A percentile compares a stretch with the other conserved stretches of the same genome.
phyloP scores from a whole-genome alignment of 2,797 vertebrate species.

The Micropoecilia bifurca region DNA sequence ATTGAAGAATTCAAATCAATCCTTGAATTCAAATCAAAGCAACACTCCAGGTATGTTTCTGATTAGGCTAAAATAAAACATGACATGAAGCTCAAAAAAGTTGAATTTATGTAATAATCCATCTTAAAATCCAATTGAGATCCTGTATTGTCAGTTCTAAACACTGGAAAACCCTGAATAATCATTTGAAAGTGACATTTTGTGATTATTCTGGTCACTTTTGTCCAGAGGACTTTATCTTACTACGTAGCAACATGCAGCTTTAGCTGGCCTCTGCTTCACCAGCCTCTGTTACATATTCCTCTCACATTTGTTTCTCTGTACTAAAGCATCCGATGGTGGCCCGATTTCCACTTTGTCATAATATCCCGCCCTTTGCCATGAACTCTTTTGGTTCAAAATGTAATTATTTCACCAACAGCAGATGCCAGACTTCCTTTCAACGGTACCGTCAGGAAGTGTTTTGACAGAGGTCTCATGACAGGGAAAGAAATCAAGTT shows the following conservation, averaged over 20 bases:
- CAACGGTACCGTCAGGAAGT: constrained; percentile 79
- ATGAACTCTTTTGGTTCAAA: constrained; percentile 65
- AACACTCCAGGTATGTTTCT: too few species aligned
- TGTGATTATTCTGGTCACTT: neutral
- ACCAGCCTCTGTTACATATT: neutral
- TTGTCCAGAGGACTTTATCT: neutral
- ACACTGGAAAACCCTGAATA: neutral
- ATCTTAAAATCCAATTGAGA: neutral
- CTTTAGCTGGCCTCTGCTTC: neutral
- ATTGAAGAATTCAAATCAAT: too few species aligned
- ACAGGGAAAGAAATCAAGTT: constrained; percentile 59
- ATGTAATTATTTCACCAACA: constrained; percentile 72
- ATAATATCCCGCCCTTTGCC: constrained; percentile 71
- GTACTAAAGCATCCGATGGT: constrained; percentile 20
- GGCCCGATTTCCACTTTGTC: constrained; percentile 52
- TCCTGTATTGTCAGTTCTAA: neutral
- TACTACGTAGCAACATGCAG: neutral
- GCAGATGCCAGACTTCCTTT: constrained; percentile 79
- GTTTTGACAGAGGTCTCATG: constrained; percentile 61
- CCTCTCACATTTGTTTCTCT: constrained; percentile 10
- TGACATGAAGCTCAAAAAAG: too few species aligned
- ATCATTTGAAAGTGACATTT: neutral
- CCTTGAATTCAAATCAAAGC: too few species aligned
- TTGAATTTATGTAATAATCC: too few species aligned
- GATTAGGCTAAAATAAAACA: too few species aligned